Evolutionary conservation across 2,113 vertebrate genomes (phyloP).

Genomic region (Agapornis roseicollis): DNA sequence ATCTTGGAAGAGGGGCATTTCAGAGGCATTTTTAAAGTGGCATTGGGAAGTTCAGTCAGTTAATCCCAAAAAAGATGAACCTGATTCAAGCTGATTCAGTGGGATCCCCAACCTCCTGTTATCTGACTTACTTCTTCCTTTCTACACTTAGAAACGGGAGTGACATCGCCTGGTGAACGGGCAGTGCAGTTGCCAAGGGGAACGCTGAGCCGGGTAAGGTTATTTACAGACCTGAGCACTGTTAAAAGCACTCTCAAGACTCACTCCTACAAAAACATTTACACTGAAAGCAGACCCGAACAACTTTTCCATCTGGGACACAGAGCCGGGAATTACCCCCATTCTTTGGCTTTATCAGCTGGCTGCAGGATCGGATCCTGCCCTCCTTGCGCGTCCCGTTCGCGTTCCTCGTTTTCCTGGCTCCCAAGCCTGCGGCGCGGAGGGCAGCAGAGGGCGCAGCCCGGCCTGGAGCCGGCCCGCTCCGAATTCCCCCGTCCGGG

Average conservation of each 20-base stretch:
- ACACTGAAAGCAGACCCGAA: neutral
- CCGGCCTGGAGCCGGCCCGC: accelerated
- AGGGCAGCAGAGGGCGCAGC: conserved; percentile 40
- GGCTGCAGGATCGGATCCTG: neutral
- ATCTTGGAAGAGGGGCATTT: neutral
- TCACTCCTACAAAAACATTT: neutral
- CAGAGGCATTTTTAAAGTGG: neutral
- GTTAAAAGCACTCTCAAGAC: neutral
- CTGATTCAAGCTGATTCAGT: neutral
- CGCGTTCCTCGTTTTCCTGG: neutral
- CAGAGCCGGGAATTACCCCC: neutral
- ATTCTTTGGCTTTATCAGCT: neutral
- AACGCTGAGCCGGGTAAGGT: neutral
- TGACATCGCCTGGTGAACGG: neutral
- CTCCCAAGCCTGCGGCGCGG: accelerated
- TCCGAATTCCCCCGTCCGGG: neutral
- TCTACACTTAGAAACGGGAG: neutral
- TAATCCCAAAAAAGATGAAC: neutral
- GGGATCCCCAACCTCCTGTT: neutral
- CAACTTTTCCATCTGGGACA: neutral
- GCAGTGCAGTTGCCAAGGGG: neutral
- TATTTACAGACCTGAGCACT: neutral
- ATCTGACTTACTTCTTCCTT: neutral
- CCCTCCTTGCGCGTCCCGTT: too few species aligned
- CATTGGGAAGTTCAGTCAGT: neutral